phyloP scores from a whole-genome alignment of 1,140 invertebrate species.

The Megalopta genalis region DNA sequence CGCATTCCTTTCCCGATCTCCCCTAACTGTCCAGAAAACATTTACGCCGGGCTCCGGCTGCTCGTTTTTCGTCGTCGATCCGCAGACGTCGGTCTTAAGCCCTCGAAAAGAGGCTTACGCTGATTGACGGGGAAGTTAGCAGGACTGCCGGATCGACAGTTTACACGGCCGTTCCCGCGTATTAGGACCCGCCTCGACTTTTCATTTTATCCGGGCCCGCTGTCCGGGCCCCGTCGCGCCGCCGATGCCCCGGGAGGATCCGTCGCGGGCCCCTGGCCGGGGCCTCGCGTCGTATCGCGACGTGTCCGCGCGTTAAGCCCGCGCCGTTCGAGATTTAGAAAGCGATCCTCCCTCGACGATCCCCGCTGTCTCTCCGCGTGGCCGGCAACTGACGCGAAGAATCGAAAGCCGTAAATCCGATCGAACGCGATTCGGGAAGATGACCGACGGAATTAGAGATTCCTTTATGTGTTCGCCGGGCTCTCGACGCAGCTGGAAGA shows the following conservation, averaged over 20 bases:
- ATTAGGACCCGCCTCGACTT: slow-evolving; percentile 35
- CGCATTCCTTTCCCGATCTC: neutral
- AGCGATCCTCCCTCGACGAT: too few relatives aligned
- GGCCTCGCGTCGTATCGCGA: slow-evolving; percentile 3
- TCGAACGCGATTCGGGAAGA: slow-evolving; percentile 27
- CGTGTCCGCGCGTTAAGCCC: neutral
- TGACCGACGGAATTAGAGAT: slow-evolving; percentile 28
- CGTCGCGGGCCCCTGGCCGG: too few relatives aligned
- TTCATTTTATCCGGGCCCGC: neutral
- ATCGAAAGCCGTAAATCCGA: slow-evolving; percentile 35
- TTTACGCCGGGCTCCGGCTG: slow-evolving; percentile 33
- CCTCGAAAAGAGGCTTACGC: slow-evolving; percentile 60
- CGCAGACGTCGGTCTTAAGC: slow-evolving; percentile 55
- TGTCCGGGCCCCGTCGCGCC: neutral
- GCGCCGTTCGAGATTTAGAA: slow-evolving; percentile 33
- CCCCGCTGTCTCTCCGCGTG: too few relatives aligned
- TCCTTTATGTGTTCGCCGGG: neutral
- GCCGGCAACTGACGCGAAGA: neutral
- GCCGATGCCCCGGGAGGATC: too few relatives aligned
- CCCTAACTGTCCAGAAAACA: slow-evolving; percentile 26
- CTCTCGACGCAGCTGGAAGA: too few relatives aligned
- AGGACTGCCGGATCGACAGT: slow-evolving; percentile 57
- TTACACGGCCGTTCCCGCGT: slow-evolving; percentile 58
- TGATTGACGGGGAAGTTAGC: slow-evolving; percentile 61
- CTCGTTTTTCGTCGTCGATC: slow-evolving; percentile 15